Evolutionary conservation across 2,113 vertebrate species (phyloP).

Genomic region (Catharus bicknelli): DNA sequence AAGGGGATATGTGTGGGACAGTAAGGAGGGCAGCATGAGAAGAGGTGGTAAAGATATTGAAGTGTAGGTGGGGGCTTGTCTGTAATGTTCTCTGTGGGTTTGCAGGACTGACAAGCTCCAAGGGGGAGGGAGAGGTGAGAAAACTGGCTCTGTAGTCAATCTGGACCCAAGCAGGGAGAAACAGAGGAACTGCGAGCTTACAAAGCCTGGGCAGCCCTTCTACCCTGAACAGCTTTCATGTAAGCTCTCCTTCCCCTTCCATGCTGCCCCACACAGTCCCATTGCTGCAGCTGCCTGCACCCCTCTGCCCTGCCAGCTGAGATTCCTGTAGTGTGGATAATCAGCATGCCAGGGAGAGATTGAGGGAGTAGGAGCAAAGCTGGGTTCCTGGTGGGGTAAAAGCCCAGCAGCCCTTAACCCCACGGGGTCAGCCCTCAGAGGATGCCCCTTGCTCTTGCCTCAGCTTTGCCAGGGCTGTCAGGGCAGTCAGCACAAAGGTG

Average conservation of each 20-base stretch:
- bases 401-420: background rate
- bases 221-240: background rate
- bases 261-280: background rate
- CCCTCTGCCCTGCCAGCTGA: background rate
- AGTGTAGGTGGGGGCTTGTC: background rate
- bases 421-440: accelerated
- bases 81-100: background rate
- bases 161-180: background rate
- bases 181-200: background rate
- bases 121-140: background rate
- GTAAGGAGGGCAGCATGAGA: background rate
- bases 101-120: background rate
- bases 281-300: background rate
- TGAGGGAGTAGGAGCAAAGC: background rate
- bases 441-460: background rate
- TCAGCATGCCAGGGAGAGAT: background rate
- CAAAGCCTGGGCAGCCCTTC: background rate
- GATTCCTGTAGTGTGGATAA: accelerated
- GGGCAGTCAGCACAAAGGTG: background rate
- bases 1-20: background rate
- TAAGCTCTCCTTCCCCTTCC: background rate
- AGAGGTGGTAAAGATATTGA: background rate
- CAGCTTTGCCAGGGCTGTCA: background rate
- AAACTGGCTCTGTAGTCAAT: background rate
- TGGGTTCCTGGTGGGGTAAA: background rate